These are phyloP conservation scores for Entomobrya proxima DNA, from an alignment of 2,888 invertebrate species.

Conservation along the genomic window DNA sequence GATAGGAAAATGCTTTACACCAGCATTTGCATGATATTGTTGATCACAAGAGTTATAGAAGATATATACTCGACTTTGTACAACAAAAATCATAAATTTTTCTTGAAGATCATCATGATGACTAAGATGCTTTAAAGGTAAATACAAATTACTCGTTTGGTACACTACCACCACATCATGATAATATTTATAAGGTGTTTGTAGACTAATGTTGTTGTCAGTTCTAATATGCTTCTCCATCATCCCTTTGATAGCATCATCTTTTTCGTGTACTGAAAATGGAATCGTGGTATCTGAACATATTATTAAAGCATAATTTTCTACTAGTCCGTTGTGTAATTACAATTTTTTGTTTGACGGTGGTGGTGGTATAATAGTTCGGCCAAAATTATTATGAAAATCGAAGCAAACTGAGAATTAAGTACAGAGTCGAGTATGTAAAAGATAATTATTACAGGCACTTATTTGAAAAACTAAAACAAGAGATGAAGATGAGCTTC, in stretches of 20 bases:
- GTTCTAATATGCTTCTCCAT: conserved; percentile 43
- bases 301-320: conserved; percentile 53
- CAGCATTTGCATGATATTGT: background rate
- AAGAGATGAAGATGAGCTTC: background rate
- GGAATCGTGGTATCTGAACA: conserved; percentile 52
- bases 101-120: background rate
- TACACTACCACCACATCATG: conserved; percentile 20
- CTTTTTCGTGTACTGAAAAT: conserved; percentile 37
- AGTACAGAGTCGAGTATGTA: conserved; percentile 37
- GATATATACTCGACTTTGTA: background rate
- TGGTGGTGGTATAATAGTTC: conserved; percentile 13
- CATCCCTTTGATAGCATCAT: background rate
- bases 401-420: conserved; percentile 37
- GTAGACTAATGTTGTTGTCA: conserved; percentile 43
- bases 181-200: conserved; percentile 39
- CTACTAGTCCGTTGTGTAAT: conserved; percentile 33
- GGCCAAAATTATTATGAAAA: background rate
- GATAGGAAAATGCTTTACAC: conserved; percentile 15
- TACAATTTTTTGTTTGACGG: conserved; percentile 49
- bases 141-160: conserved; percentile 31
- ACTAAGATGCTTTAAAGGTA: background rate
- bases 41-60: background rate
- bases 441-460: conserved; percentile 64
- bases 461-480: background rate
- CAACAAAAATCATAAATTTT: conserved; percentile 24